phyloP scores from a whole-genome alignment of 2,113 vertebrate genomes.

The Prionailurus bengalensis region DNA sequence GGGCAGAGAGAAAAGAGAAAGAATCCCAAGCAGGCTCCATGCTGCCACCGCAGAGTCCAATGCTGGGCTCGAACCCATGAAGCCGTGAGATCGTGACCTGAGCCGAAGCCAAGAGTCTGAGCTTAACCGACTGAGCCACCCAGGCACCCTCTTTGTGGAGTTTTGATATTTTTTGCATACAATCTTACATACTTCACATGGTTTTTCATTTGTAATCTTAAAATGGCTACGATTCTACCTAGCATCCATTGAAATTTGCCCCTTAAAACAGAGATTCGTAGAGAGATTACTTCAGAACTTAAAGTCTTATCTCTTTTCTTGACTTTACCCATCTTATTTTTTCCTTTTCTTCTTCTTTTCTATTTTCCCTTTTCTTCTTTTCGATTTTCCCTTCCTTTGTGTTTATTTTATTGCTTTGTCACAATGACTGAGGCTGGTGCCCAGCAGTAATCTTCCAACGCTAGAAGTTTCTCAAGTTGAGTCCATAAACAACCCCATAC shows the following conservation, averaged over 20 bases:
- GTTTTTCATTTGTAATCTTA: background rate
- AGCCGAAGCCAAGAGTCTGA: too few relatives aligned
- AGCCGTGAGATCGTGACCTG: too few relatives aligned
- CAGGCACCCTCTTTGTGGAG: background rate
- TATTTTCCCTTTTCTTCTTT: slow-evolving; percentile 31
- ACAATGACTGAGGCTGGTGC: background rate
- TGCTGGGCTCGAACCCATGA: too few relatives aligned
- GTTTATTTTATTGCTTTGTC: slow-evolving; percentile 23
- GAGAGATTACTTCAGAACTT: background rate
- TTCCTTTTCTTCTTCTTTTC: slow-evolving; percentile 34
- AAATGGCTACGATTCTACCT: background rate
- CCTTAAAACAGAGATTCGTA: slow-evolving; percentile 5
- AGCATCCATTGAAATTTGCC: background rate
- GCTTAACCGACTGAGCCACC: too few relatives aligned
- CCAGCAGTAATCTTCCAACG: slow-evolving; percentile 21
- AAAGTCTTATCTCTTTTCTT: slow-evolving; percentile 58
- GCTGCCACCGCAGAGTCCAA: too few relatives aligned
- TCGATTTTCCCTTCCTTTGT: slow-evolving; percentile 56
- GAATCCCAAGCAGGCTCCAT: too few relatives aligned
- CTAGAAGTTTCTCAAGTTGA: background rate
- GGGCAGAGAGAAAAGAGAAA: too few relatives aligned
- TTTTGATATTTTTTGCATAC: background rate
- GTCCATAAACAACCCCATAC: background rate
- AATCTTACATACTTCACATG: background rate
- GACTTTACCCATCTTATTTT: background rate